Evolutionary conservation across 2,797 vertebrate species (phyloP).

Genomic region (Smutsia temminckii): DNA sequence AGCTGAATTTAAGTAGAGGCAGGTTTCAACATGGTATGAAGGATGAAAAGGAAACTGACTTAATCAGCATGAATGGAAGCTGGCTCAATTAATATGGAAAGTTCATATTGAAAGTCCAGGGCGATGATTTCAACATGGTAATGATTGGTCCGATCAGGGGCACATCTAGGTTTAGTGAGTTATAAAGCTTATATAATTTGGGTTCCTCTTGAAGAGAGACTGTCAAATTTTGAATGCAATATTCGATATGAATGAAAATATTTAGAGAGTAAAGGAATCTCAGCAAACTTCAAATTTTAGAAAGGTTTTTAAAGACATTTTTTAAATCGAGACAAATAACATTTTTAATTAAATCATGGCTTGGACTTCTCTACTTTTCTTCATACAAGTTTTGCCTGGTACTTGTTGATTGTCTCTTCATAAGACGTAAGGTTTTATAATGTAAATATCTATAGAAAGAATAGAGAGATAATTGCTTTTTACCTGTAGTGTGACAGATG

Average conservation of each 20-base stretch:
- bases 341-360: neutral
- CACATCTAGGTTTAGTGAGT: neutral
- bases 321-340: neutral
- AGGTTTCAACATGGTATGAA: neutral
- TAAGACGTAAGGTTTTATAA: neutral
- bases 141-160: neutral
- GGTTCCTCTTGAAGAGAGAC: neutral
- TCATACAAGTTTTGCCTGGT: neutral
- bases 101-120: neutral
- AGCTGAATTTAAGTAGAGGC: neutral
- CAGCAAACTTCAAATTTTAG: neutral
- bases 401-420: neutral
- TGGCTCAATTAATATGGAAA: neutral
- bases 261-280: neutral
- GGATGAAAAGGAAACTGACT: neutral
- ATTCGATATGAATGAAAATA: neutral
- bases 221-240: neutral
- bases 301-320: neutral
- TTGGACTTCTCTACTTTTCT: neutral
- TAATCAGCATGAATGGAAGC: neutral
- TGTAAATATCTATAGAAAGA: neutral
- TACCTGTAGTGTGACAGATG: neutral
- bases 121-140: neutral
- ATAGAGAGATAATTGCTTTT: slow-evolving; percentile 15
- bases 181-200: neutral